Percentiles rank a stretch among this genome's conserved stretches.
Evolutionary conservation across 64 coral and sea anemone genomes (phyloP).

Genomic region (Porites australiensis): DNA sequence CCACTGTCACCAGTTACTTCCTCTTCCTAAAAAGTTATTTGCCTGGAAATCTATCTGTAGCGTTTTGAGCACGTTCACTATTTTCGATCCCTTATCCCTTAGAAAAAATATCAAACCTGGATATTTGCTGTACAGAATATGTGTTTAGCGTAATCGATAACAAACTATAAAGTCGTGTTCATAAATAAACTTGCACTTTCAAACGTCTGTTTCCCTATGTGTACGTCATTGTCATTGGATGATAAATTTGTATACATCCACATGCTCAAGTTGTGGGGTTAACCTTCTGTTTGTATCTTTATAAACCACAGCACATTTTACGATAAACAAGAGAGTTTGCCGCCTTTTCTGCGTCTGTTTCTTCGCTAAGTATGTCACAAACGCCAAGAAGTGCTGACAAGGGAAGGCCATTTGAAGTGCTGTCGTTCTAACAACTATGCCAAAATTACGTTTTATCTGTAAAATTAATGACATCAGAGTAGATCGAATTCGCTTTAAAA

Average conservation of each 20-base stretch:
- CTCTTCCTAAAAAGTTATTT: background rate
- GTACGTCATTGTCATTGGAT: background rate
- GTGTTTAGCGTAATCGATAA: background rate
- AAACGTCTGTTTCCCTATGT: background rate
- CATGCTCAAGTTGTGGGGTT: no score
- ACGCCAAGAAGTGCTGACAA: background rate
- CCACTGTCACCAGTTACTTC: conserved; percentile 3
- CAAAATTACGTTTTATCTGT: no score
- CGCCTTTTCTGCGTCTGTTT: background rate
- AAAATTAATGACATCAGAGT: no score
- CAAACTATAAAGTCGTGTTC: background rate
- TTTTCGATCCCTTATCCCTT: background rate
- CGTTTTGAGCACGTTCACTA: background rate
- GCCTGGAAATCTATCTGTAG: background rate
- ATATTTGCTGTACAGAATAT: no score
- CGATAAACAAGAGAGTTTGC: background rate
- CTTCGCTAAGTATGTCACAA: background rate
- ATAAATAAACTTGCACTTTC: conserved; percentile 37
- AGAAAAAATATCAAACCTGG: no score
- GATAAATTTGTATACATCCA: no score
- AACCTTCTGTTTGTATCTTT: no score
- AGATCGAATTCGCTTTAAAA: no score
- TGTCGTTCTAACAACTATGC: no score
- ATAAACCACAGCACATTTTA: background rate
- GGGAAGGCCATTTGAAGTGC: background rate